Evolutionary conservation across 2,113 vertebrate genomes (phyloP), one percentile per base, ranked within the genome.

Genomic region (Calidris pugnax): DNA sequence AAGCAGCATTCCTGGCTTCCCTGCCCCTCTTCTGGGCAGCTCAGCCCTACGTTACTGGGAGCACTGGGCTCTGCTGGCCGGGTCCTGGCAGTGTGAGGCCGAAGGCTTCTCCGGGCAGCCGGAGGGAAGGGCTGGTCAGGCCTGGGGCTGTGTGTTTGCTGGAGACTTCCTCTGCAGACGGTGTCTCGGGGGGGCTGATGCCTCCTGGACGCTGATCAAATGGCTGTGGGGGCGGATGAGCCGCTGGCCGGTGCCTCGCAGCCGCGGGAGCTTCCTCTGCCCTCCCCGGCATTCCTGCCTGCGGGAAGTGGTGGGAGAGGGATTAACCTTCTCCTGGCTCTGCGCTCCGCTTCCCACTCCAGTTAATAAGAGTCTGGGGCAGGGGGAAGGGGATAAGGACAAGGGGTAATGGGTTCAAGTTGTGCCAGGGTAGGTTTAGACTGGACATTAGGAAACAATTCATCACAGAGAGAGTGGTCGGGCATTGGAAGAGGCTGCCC

Each of bases 171-270:
- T 92, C 73, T 0, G 3, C 93, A 79, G 93, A 90, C 85, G 0
- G 64, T 88, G 82, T 95, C 87, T 39, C 43, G 9, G 64, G 91
- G n/a, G 55, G 73, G 37, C 14, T 0, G 17, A 55, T 74, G 93
- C 92, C 12, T 79, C 93, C 83, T 96, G 97, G 95, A 59, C 7
- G 1, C 35, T 3, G 93, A 97, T 96, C 96, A 94, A 94, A 95
- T 88, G 94, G 81, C 83, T 81, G 83, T 4, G 88, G 86, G 90
- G 95, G 93, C 59, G 80, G 95, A 95, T 68, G 91, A 95, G 94
- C 76, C 0, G 63, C 86, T 94, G 87, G 94, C 91, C 14, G 17
- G 85, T 79, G 88, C 93, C 80, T 43, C 9, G 7, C 26, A 60
- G 93, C 76, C 1, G 12, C 11, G 3, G 93, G 89, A 92, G 92